Percentiles rank a stretch among this genome's conserved stretches.
Conservation (phyloP, 2,888 invertebrate genomes). For the Xestia ashworthii region DNA sequence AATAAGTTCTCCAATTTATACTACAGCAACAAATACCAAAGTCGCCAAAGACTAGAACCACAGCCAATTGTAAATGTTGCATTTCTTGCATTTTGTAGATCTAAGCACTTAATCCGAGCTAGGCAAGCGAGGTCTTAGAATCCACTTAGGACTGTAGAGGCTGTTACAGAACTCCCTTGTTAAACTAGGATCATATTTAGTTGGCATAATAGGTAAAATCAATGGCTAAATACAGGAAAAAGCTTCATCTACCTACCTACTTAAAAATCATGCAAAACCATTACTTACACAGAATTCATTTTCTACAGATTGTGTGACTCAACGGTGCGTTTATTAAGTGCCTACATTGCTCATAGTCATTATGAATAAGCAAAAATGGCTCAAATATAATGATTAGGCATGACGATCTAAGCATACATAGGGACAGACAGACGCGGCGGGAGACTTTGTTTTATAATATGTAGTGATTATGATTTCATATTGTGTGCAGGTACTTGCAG, state of each 20-base stretch:
- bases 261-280: not conserved
- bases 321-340: not conserved
- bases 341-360: slow-evolving; percentile 14
- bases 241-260: not conserved
- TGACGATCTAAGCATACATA: too few relatives aligned
- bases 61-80: not conserved
- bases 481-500: not conserved
- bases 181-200: not conserved
- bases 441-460: too few relatives aligned
- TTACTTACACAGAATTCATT: not conserved
- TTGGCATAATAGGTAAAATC: not conserved
- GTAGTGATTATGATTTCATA: not conserved
- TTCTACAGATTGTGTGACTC: not conserved
- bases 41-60: not conserved
- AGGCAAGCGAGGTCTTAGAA: not conserved
- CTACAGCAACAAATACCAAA: not conserved
- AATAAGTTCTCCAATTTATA: not conserved
- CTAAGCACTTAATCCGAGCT: not conserved
- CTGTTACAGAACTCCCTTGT: not conserved
- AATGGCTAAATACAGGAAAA: too few relatives aligned
- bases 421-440: too few relatives aligned
- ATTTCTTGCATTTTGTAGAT: not conserved
- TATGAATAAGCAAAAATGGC: slow-evolving; percentile 25
- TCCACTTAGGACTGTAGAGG: not conserved
- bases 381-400: not conserved